Evolutionary conservation across 2,888 invertebrate species (phyloP).

Genomic region (Brassicogethes aeneus): DNA sequence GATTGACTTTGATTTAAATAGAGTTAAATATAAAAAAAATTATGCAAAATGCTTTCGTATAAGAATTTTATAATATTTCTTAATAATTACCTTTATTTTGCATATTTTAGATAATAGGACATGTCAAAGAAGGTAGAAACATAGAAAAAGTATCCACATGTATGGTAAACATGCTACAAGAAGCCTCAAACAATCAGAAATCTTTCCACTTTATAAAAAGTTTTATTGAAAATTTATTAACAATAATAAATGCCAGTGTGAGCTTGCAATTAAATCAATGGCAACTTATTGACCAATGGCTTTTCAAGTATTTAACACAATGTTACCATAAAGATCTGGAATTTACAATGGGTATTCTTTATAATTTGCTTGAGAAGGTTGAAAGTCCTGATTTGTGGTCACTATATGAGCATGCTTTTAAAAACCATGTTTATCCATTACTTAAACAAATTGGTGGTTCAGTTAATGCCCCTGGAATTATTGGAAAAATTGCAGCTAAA

Average conservation of each 20-base stretch:
- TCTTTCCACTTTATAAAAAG: conserved; percentile 26
- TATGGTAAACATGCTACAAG: conserved; percentile 24
- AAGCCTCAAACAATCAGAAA: conserved; percentile 24
- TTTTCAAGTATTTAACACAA: conserved; percentile 27
- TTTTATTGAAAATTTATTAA: not conserved
- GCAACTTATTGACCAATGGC: conserved; percentile 33
- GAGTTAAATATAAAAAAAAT: no score
- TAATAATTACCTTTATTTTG: no score
- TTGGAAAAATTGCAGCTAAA: conserved; percentile 33
- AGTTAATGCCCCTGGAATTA: conserved; percentile 17
- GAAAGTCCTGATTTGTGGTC: conserved; percentile 23
- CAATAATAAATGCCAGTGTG: conserved; percentile 24
- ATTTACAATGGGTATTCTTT: conserved; percentile 25
- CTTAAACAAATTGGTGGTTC: conserved; percentile 25
- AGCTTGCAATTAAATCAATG: conserved; percentile 30
- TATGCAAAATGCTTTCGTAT: no score
- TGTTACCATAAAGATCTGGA: conserved; percentile 31
- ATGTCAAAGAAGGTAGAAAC: conserved; percentile 22
- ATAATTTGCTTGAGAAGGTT: conserved; percentile 24
- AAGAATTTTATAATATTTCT: no score
- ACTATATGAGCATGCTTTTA: conserved; percentile 29
- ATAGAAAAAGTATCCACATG: conserved; percentile 23
- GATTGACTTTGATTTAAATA: no score
- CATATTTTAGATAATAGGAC: conserved; percentile 25
- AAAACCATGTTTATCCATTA: conserved; percentile 26